phyloP scores from a whole-genome alignment of 2,113 vertebrate species.

The Corvus moneduloides region DNA sequence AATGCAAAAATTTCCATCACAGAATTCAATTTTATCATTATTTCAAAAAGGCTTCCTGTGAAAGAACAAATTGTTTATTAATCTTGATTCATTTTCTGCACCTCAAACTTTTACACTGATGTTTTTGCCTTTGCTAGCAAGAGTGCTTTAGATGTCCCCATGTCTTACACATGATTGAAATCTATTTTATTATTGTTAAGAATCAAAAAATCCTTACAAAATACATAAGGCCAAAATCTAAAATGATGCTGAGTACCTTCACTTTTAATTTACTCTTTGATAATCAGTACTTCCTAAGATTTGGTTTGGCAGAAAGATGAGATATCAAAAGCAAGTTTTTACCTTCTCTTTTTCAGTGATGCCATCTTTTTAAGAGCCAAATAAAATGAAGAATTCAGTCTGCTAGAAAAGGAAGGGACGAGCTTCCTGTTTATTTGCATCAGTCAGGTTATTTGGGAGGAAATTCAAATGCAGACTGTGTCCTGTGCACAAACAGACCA shows the following conservation, averaged over 20 bases:
- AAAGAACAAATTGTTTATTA: background rate
- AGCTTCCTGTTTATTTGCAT: conserved; percentile 40
- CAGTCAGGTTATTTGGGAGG: background rate
- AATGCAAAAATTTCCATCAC: background rate
- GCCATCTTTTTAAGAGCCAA: background rate
- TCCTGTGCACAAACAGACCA: background rate
- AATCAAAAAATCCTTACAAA: background rate
- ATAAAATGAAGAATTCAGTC: background rate
- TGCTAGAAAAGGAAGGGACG: background rate
- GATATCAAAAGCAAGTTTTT: background rate
- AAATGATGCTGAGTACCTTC: background rate
- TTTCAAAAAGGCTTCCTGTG: background rate
- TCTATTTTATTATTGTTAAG: background rate
- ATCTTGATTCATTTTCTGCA: background rate
- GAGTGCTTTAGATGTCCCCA: background rate
- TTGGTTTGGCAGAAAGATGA: background rate
- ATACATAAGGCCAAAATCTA: background rate
- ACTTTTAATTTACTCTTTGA: background rate
- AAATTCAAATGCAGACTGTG: background rate
- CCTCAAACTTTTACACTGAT: background rate
- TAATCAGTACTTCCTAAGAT: background rate
- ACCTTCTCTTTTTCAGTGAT: background rate
- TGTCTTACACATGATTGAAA: background rate
- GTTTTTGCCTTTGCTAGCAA: background rate
- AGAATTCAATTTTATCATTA: background rate